These are phyloP conservation scores for Embiotoca jacksoni DNA, from an alignment of 2,113 vertebrate genomes.

Conservation along the genomic window DNA sequence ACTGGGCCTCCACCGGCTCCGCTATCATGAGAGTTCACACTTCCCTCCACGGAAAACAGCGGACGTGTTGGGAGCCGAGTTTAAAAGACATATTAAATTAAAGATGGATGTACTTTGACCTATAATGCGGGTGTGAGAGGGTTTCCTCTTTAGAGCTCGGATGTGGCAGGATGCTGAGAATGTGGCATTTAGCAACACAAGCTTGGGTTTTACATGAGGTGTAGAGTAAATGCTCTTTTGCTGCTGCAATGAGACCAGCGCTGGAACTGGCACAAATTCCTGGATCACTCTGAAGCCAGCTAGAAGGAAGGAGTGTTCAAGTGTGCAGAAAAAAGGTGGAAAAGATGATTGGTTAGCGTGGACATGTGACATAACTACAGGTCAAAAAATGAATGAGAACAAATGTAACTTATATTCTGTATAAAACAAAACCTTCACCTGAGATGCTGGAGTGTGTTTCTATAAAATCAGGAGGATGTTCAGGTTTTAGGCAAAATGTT, in stretches of 20 bases:
- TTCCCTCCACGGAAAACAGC: conserved; percentile 27
- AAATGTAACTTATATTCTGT: background rate
- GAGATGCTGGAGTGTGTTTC: conserved; percentile 17
- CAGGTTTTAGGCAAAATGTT: conserved; percentile 34
- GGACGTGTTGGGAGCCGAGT: conserved; percentile 33
- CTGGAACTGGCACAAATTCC: conserved; percentile 23
- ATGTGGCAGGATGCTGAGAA: conserved; percentile 20
- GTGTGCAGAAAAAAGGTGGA: background rate
- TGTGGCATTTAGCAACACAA: conserved; percentile 31
- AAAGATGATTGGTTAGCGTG: background rate
- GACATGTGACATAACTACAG: background rate
- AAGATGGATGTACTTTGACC: conserved; percentile 27
- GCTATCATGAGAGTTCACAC: conserved; percentile 50
- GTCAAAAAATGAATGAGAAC: background rate
- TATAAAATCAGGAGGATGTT: conserved; percentile 31
- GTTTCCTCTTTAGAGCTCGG: background rate
- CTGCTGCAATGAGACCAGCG: conserved; percentile 13
- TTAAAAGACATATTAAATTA: conserved; percentile 19
- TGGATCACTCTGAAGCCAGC: background rate
- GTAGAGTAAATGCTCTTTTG: conserved; percentile 24
- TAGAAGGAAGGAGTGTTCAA: conserved; percentile 4
- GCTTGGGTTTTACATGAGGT: conserved; percentile 25
- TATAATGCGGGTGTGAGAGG: background rate
- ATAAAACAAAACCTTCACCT: background rate
- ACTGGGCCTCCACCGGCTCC: conserved; percentile 18